phyloP scores from a whole-genome alignment of 2,888 invertebrate genomes.

The Eueremaeus valkanovi region DNA sequence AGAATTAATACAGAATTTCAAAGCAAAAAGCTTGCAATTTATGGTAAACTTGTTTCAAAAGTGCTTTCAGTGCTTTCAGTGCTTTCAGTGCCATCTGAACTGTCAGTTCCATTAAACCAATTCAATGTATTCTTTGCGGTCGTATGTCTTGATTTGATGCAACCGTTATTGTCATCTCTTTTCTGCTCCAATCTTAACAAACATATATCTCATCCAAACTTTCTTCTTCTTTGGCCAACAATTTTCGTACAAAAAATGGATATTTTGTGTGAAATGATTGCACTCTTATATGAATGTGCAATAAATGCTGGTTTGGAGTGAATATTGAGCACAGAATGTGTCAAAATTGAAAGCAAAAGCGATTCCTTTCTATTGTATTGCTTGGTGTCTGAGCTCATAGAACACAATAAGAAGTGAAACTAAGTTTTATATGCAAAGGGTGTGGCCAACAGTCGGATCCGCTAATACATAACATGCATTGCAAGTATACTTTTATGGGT shows the following conservation, averaged over 20 bases:
- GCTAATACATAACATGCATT: not conserved
- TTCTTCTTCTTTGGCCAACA: slow-evolving; percentile 8
- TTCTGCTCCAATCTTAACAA: slow-evolving; percentile 19
- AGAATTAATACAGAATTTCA: no score
- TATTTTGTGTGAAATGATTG: not conserved
- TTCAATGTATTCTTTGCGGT: slow-evolving; percentile 4
- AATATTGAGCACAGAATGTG: not conserved
- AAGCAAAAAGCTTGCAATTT: no score
- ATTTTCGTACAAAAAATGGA: not conserved
- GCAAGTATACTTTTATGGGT: not conserved
- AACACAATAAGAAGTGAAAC: not conserved
- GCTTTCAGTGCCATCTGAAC: slow-evolving; percentile 20
- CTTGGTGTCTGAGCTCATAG: not conserved
- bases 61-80: not conserved
- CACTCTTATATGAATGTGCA: not conserved
- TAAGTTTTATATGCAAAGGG: not conserved
- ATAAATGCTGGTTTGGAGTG: slow-evolving; percentile 1
- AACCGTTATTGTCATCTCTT: slow-evolving; percentile 18
- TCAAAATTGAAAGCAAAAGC: not conserved
- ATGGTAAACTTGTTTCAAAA: no score
- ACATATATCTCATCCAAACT: slow-evolving; percentile 15
- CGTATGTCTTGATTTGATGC: slow-evolving; percentile 14
- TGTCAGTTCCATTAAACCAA: slow-evolving; percentile 6
- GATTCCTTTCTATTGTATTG: not conserved
- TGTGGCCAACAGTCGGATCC: slow-evolving; percentile 1